Evolutionary conservation across 2,888 invertebrate species (phyloP), one percentile per base, ranked within the genome.

Genomic region (Pasiphila rectangulata): DNA sequence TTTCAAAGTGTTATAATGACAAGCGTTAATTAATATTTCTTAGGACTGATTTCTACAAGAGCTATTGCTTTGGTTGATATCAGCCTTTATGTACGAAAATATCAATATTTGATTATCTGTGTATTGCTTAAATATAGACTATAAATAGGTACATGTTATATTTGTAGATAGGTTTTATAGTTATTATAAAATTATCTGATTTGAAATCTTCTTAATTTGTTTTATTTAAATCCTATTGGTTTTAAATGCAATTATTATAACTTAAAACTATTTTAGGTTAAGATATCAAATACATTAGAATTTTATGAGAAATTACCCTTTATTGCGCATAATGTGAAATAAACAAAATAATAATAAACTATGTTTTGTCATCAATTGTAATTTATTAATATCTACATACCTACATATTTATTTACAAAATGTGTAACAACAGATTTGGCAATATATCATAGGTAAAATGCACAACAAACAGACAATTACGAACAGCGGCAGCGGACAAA

Each of bases 101-200:
- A 24, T 16, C 1, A 25, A 25, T 25, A 25, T 25, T 25, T 25
- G 7, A 15, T 3, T 27, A 34, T 12, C 58, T 64, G 51, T 69
- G 54, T 67, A 68, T 55, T 56, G 66, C 70, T 69, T 69, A 63
- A 62, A 59, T 54, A 46, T 66, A 64, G 43, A 61, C 35, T 32
- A 32, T 32, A 57, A 49, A 44, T 58, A 57, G 56, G 59, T 61
- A 46, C 56, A 59, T 59, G 21, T 46, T 29, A 57, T 61, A 53
- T 60, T 51, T 25, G 49, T 72, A 74, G 71, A 52, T 72, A 73
- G 66, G 59, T 67, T 63, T 64, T 56, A 54, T 58, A 57, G 45
- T 55, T 42, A 41, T 32, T 59, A 61, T 63, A 47, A 49, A 64
- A 60, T 57, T 51, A 54, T 61, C 46, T 54, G 39, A 49, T 57